Evolutionary conservation across 2,113 vertebrate species (phyloP), one percentile per base, ranked within the genome.

Genomic region (Henicopernis longicauda): DNA sequence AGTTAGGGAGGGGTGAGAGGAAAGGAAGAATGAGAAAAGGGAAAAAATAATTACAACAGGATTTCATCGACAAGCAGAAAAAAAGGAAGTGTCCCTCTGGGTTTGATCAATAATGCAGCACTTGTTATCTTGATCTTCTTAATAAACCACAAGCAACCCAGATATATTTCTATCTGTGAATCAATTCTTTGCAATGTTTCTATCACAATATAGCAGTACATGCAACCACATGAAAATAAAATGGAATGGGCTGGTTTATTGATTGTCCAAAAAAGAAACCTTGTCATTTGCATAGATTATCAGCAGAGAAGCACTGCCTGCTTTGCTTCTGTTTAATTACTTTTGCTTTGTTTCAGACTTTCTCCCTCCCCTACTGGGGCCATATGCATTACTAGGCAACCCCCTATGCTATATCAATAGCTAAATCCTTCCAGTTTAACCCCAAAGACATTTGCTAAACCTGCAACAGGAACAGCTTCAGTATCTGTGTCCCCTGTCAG

Each of bases 41-140:
- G 63, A 59, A 79, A 82, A 95, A 91, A 95, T 96, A 97, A 97
- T 97, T 96, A 96, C 93, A 95, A 44, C 0, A 18, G 88, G 90
- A 86, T 96, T 93, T 92, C 90, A 97, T 94, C 2, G 93, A 91
- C 88, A 90, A 36, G 83, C 26, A 1, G 82, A 11, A 63, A 69
- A 87, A 95, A 96, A 77, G 94, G 71, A 95, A 96, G 69, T 54
- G 86, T 95, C 94, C 96, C 95, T 91, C 70, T 71, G 86, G 96
- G 90, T 95, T 87, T 97, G 95, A 97, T 97, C 97, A 97, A 97
- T 97, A 97, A 97, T 93, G 93, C 95, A 97, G 96, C 92, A 97
- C 94, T 97, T 97, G 96, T 97, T 97, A 97, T 96, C 96, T 96
- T 97, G 97, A 97, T 98, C 96, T 94, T 83, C 97, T 92, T 97